Conservation (phyloP, 2,113 vertebrate species). For the Clarias magur region DNA sequence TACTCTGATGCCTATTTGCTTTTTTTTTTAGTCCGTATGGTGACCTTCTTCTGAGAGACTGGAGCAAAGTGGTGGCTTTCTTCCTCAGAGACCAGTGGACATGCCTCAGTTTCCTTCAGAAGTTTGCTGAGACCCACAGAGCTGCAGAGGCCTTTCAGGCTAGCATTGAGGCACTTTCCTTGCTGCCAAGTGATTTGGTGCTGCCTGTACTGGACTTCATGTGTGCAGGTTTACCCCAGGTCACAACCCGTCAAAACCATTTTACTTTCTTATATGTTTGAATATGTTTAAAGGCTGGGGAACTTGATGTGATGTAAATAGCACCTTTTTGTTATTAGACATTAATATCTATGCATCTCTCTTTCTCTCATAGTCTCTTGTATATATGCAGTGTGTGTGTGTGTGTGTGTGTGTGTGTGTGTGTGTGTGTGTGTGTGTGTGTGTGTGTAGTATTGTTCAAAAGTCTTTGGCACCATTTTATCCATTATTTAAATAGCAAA, state of each 20-base stretch:
- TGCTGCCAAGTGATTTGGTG: constrained; percentile 83
- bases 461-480: too few relatives aligned
- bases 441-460: too few relatives aligned
- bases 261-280: too few relatives aligned
- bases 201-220: constrained; percentile 84
- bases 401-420: too few relatives aligned
- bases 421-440: too few relatives aligned
- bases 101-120: constrained; percentile 79
- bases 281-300: background rate
- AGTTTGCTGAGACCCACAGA: constrained; percentile 52
- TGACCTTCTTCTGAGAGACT: constrained; percentile 73
- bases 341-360: too few relatives aligned
- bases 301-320: background rate
- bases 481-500: too few relatives aligned
- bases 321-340: background rate
- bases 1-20: background rate
- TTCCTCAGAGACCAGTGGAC: constrained; percentile 87
- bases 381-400: too few relatives aligned
- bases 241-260: constrained; percentile 56
- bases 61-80: constrained; percentile 82
- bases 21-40: constrained; percentile 64
- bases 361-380: too few relatives aligned
- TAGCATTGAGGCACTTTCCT: constrained; percentile 79
- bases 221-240: constrained; percentile 80
- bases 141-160: constrained; percentile 61